Conservation (phyloP, 2,888 invertebrate genomes). For the Idaea aversata region DNA sequence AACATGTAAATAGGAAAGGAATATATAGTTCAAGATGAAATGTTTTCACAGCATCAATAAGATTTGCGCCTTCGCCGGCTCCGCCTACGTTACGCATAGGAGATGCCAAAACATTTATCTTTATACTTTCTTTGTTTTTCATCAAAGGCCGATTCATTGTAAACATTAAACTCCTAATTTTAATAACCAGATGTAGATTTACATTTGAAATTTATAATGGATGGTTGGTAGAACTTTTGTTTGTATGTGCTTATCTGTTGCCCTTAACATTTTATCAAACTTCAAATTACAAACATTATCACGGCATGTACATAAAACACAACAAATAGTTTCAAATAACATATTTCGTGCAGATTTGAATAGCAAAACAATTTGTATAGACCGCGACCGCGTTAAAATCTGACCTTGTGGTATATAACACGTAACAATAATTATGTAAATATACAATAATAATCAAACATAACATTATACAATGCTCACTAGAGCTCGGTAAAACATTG, state of each 20-base stretch:
- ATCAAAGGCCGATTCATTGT: neutral
- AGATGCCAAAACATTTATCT: neutral
- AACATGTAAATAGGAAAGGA: neutral
- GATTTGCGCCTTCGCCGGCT: neutral
- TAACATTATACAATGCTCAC: conserved; percentile 14
- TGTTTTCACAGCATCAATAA: neutral
- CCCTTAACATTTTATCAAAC: neutral
- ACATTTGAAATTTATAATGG: no score
- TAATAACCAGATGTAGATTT: no score
- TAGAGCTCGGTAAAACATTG: neutral
- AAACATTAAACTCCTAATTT: neutral
- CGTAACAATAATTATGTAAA: conserved; percentile 31
- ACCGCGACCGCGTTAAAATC: conserved; percentile 3
- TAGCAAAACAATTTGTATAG: neutral
- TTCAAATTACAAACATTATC: neutral
- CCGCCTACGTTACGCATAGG: neutral
- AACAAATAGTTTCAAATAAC: neutral
- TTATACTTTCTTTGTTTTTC: neutral
- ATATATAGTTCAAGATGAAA: neutral
- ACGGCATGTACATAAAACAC: neutral
- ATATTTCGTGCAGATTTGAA: neutral
- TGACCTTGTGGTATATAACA: conserved; percentile 26
- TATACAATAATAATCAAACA: conserved; percentile 16
- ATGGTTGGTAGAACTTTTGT: no score
- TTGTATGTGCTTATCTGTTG: no score